Percentiles rank a stretch among this genome's conserved stretches.
phyloP scores from a whole-genome alignment of 2,113 vertebrate genomes.

The Calyptommatus sinebrachiatus region DNA sequence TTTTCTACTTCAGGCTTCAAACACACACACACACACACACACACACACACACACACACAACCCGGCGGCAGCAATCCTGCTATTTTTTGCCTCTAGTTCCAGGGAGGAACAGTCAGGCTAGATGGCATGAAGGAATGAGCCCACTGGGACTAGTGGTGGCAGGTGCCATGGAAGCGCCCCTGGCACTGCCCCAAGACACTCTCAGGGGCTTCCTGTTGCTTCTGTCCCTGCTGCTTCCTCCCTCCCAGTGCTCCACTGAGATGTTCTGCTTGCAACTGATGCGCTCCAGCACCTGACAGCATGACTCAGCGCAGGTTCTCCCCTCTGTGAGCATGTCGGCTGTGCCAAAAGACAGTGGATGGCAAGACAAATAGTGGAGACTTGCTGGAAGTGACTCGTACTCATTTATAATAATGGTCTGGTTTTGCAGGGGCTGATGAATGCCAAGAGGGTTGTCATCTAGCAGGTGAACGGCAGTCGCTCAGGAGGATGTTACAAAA shows the following conservation, averaged over 20 bases:
- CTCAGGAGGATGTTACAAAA: not conserved
- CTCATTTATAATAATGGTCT: rapidly evolving
- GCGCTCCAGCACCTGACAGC: not conserved
- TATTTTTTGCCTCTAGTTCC: no score
- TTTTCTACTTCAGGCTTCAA: not conserved
- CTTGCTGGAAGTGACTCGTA: rapidly evolving
- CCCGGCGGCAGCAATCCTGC: no score
- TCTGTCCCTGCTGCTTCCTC: conserved; percentile 7
- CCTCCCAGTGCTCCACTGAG: not conserved
- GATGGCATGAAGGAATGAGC: not conserved
- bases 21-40: no score
- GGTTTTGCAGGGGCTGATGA: not conserved
- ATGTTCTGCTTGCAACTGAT: not conserved
- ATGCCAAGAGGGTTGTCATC: not conserved
- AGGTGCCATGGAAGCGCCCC: not conserved
- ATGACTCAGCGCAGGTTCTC: not conserved
- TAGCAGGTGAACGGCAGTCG: not conserved
- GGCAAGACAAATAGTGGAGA: not conserved
- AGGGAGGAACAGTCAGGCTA: not conserved
- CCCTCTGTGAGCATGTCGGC: not conserved
- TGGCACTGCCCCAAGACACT: not conserved
- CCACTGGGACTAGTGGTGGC: not conserved
- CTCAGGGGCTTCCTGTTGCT: not conserved
- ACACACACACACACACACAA: no score
- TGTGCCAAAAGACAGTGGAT: not conserved